Percentiles rank a stretch among this genome's conserved stretches.
Conservation (phyloP, 2,113 vertebrate genomes). For the Corythoichthys haematopterus region DNA sequence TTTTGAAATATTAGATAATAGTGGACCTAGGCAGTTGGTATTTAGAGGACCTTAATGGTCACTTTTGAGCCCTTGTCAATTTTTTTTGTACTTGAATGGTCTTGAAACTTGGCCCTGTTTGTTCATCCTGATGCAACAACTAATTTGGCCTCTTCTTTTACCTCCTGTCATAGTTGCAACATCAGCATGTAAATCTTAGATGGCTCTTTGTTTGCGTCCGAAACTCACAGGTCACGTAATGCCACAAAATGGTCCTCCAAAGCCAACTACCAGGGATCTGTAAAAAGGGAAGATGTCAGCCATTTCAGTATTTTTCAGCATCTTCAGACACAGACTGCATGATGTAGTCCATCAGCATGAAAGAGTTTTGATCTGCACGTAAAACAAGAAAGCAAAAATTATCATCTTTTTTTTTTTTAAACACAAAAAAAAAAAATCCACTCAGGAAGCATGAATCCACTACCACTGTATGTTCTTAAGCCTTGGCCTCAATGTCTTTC, state of each 20-base stretch:
- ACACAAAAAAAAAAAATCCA: slow-evolving; percentile 59
- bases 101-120: background rate
- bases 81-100: slow-evolving; percentile 13
- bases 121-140: background rate
- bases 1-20: background rate
- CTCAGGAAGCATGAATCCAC: slow-evolving; percentile 61
- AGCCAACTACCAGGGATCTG: slow-evolving; percentile 28
- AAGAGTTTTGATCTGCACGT: slow-evolving; percentile 65
- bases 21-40: background rate
- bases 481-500: slow-evolving; percentile 95
- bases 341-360: slow-evolving; percentile 72
- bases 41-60: background rate
- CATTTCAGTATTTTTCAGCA: slow-evolving; percentile 29
- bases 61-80: background rate
- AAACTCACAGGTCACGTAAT: slow-evolving; percentile 17
- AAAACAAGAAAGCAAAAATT: slow-evolving; percentile 50
- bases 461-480: slow-evolving; percentile 78
- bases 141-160: background rate
- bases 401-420: slow-evolving; percentile 53
- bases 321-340: slow-evolving; percentile 61
- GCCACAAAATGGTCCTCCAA: slow-evolving; percentile 9
- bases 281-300: slow-evolving; percentile 50
- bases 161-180: background rate
- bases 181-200: background rate
- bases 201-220: slow-evolving; percentile 19